Conservation (phyloP, 2,797 vertebrate genomes). For the Acrocephalus scirpaceus region DNA sequence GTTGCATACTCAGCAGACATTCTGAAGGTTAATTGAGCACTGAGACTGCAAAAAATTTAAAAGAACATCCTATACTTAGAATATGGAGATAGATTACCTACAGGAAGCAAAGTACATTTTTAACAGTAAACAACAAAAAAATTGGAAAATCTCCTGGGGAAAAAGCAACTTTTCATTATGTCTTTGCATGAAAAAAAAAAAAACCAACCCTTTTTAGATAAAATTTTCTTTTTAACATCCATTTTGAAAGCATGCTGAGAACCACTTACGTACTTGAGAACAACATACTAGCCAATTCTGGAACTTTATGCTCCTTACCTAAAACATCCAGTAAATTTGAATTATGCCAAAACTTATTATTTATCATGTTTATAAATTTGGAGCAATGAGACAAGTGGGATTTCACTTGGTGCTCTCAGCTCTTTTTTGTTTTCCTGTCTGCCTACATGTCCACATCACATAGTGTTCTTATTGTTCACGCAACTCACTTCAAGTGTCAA, state of each 20-base stretch:
- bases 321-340: not conserved
- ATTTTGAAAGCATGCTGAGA: not conserved
- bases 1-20: not conserved
- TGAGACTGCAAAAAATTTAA: not conserved
- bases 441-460: constrained; percentile 8
- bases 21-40: not conserved
- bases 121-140: not conserved
- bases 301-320: not conserved
- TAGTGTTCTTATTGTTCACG: constrained; percentile 59
- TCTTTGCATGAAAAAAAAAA: not conserved
- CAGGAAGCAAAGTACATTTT: not conserved
- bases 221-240: not conserved
- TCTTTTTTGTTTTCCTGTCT: not conserved
- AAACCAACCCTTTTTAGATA: not conserved
- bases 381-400: not conserved
- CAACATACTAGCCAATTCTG: not conserved
- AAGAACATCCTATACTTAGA: not conserved
- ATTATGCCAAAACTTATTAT: not conserved
- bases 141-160: not conserved
- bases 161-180: not conserved
- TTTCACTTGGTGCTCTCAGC: constrained; percentile 38
- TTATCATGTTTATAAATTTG: not conserved
- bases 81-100: not conserved
- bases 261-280: not conserved
- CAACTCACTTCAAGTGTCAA: constrained; percentile 65